Base-by-base conservation (phyloP, 1,140 invertebrate species). In the Charaxes varanes region DNA sequence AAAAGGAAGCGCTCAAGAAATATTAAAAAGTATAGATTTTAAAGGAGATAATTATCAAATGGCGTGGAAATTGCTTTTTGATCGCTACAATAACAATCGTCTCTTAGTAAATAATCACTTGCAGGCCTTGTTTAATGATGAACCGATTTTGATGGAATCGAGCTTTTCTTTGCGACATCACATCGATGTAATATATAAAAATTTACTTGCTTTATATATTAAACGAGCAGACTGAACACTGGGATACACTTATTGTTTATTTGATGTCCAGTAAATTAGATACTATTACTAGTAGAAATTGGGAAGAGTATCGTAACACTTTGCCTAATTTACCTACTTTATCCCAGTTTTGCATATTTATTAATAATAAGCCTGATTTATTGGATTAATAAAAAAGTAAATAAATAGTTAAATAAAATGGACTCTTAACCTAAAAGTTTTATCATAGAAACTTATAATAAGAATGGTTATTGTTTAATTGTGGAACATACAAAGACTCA, bases 121-220 rank as follows among this genome's bases (percentile, higher is more conserved):
- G 7, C 26, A 40, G 10, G 35, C 45, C 4, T 31, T 58, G 13
- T 53, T 53, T 37, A 35, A 37, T 14, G 13, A 50, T 11, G 22
- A 47, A 17, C 8, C 22, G 12, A 24, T 58, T 5, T 0, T 15
- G 3, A 50, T 37, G n/a, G 46, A 58, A 34, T 56, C 41, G 6
- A 35, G 26, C 33, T 17, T 8, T 6, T 16, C 30, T 4, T 26
- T 53, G 10, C 38, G 46, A 31, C 14, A 41, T 15, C 19, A 49
- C 6, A 34, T 58, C 4, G 50, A 53, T 13, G 11, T 41, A 8
- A 53, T 23, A 4, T 42, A 58, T 35, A 50, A 46, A 50, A 58
- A 50, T 15, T 10, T 51, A 11, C 24, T 46, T 7, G 55, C 55
- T 1, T 24, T 50, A 31, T 15, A 41, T 18, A 4, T 31, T 41